Base-by-base conservation (phyloP, 2,113 vertebrate species). In the Grammomys surdaster region DNA sequence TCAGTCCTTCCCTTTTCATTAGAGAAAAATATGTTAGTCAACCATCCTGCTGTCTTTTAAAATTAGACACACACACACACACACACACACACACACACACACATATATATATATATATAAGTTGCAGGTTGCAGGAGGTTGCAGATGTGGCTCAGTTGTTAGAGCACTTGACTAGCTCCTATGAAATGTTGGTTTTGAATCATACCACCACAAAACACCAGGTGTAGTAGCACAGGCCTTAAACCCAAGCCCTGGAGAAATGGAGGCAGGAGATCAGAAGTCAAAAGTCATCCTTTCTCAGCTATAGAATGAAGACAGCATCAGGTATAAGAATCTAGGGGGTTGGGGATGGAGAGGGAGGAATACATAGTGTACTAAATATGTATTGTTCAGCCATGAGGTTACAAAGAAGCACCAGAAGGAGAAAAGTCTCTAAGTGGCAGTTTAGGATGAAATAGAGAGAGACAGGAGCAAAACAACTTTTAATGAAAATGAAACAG, bases 11-110 rank as follows among this genome's bases (percentile, higher is more conserved):
- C 33, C 76, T 63, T 91, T 16, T 26, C 7, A 0, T 5, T 3
- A 4, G 33, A 58, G 89, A 20, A 80, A 82, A 87, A 72, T 72
- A 26, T 60, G 48, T 46, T 56, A n/a, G 77, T 77, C 43, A 82
- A 46, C 86, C 48, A 40, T 11, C 5, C 31, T n/a, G 12, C 77
- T 91, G 91, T 96, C 91, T 93, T 95, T 94, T 96, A 26, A 95
- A 91, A 91, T 95, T 80, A 93, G 84, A 90, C 84, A 48, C 48
- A 48, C 48, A 48, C 48, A 48, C 48, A 48, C 48, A 48, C 48
- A n/a, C n/a, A n/a, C n/a, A n/a, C n/a, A n/a, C n/a, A n/a, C n/a
- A n/a, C n/a, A n/a, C n/a, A 40, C 40, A 40, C 40, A 40, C 2
- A 48, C 4, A 48, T 48, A 48, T 48, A 48, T 48, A 48, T 48